A percentile compares a stretch with the other conserved stretches of the same genome.
These are phyloP conservation scores for Danio jaintianensis DNA, from an alignment of 2,797 vertebrate species.

Conservation along the genomic window DNA sequence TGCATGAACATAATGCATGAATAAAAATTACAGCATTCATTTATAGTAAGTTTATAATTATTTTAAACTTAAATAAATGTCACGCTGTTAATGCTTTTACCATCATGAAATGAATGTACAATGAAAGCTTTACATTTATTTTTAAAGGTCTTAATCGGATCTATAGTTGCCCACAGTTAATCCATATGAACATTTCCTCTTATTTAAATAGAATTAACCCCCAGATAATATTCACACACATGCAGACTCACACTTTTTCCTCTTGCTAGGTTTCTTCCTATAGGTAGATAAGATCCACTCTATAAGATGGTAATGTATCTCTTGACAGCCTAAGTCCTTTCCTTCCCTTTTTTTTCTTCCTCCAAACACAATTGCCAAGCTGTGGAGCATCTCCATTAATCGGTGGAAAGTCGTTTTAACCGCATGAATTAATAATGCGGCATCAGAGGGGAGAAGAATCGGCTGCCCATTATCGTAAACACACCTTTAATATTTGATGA, in stretches of 20 bases:
- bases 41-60: no score
- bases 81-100: not conserved
- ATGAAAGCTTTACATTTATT: slow-evolving; percentile 1
- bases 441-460: slow-evolving; percentile 77
- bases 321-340: slow-evolving; percentile 68
- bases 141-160: slow-evolving; percentile 39
- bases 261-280: slow-evolving; percentile 55
- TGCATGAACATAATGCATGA: no score
- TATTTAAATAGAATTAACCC: slow-evolving; percentile 31
- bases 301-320: slow-evolving; percentile 75
- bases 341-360: slow-evolving; percentile 70
- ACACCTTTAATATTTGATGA: slow-evolving; percentile 87
- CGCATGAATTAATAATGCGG: slow-evolving; percentile 87
- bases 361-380: slow-evolving; percentile 74
- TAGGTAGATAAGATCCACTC: slow-evolving; percentile 76
- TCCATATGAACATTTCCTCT: not conserved
- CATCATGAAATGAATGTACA: slow-evolving; percentile 3
- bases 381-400: slow-evolving; percentile 82
- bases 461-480: slow-evolving; percentile 85
- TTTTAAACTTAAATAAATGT: no score
- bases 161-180: slow-evolving; percentile 45
- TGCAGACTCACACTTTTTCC: not conserved
- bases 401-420: slow-evolving; percentile 88
- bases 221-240: not conserved
- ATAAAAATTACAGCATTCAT: no score